Percentiles rank a stretch among this genome's conserved stretches.
phyloP scores from a whole-genome alignment of 1,140 invertebrate genomes.

The Formica selysi region DNA sequence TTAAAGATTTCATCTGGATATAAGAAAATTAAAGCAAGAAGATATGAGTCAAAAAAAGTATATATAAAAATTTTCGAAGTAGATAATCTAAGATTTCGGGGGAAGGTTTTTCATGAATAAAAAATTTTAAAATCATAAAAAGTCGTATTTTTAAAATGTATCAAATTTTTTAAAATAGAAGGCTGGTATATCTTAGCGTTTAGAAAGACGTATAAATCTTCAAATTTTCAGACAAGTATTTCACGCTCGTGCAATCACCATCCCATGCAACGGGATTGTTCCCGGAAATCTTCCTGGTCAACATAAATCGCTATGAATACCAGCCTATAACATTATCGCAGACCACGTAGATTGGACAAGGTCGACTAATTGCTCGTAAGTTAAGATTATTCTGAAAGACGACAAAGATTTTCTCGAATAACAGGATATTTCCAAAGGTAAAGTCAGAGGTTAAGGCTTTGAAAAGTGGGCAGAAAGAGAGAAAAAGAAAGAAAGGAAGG shows the following conservation, averaged over 20 bases:
- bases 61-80: not conserved
- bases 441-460: slow-evolving; percentile 3
- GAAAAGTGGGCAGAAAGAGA: not conserved
- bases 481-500: not conserved
- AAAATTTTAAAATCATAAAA: not conserved
- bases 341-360: slow-evolving; percentile 9
- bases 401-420: slow-evolving; percentile 40
- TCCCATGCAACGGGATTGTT: not conserved
- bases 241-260: not conserved
- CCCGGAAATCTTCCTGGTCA: not conserved
- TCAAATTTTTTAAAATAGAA: not conserved
- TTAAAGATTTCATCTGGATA: not conserved
- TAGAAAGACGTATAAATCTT: not conserved
- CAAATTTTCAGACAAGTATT: not conserved
- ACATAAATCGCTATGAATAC: not conserved
- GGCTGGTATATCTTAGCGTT: not conserved
- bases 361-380: slow-evolving; percentile 58
- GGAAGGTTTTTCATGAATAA: not conserved
- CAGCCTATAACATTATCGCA: not conserved
- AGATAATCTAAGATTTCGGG: not conserved
- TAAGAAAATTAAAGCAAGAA: not conserved
- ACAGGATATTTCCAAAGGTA: not conserved
- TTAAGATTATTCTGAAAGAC: slow-evolving; percentile 39
- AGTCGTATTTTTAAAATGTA: not conserved
- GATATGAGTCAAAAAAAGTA: not conserved